Conservation (phyloP, 2,797 vertebrate genomes). For the Chromis chromis region DNA sequence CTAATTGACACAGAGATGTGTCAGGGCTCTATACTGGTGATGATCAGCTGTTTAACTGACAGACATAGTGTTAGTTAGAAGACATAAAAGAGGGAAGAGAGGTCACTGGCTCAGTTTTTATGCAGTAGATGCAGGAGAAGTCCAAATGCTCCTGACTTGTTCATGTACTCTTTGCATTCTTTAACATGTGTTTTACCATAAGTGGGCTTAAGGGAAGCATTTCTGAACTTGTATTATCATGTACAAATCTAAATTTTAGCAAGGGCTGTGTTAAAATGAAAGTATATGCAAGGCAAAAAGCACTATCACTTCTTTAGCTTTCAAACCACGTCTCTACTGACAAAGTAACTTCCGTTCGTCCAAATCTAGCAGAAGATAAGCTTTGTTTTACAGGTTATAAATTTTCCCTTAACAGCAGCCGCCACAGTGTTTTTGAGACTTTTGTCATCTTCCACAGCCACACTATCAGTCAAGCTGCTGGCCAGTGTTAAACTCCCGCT, state of each 20-base stretch:
- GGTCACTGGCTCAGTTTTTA: background rate
- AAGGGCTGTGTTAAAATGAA: background rate
- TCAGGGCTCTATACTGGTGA: background rate
- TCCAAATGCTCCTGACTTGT: background rate
- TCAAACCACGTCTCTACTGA: conserved; percentile 11
- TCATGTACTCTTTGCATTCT: background rate
- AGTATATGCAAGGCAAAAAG: background rate
- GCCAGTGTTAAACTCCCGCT: conserved; percentile 18
- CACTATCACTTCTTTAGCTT: conserved; percentile 7
- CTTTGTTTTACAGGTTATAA: conserved; percentile 9
- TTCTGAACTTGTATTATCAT: background rate
- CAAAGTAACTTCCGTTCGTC: conserved; percentile 11
- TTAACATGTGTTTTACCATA: background rate
- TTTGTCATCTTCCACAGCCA: conserved; percentile 40
- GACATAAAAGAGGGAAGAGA: background rate
- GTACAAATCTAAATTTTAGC: background rate
- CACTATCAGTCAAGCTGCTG: conserved; percentile 43
- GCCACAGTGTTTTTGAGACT: conserved; percentile 21
- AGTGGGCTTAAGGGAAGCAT: background rate
- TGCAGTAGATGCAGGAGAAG: background rate
- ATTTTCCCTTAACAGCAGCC: conserved; percentile 25
- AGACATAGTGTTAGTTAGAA: background rate
- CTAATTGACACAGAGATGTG: conserved; percentile 28
- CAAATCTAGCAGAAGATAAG: conserved; percentile 19
- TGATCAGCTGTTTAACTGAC: conserved; percentile 30